Evolutionary conservation across 2,797 vertebrate genomes (phyloP).

Genomic region (Diceros bicornis): DNA sequence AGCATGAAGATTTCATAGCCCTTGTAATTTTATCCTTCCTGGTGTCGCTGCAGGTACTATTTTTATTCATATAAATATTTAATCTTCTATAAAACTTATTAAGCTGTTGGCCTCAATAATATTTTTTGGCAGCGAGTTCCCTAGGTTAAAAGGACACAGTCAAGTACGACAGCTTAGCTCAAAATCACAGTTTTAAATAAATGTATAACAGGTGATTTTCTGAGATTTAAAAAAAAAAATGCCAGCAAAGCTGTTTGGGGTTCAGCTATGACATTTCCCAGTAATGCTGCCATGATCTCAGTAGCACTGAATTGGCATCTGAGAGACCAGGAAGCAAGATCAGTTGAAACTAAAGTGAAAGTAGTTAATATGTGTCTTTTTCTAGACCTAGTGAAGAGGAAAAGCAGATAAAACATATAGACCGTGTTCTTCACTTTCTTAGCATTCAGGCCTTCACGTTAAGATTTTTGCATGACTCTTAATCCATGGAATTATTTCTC

Average conservation of each 20-base stretch:
- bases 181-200: slow-evolving; percentile 80
- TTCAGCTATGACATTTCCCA: slow-evolving; percentile 37
- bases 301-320: background rate
- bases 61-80: slow-evolving; percentile 87
- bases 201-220: slow-evolving; percentile 78
- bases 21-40: slow-evolving; percentile 85
- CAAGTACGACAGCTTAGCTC: slow-evolving; percentile 79
- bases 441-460: background rate
- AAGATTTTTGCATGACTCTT: background rate
- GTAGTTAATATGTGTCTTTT: background rate
- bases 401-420: slow-evolving; percentile 8
- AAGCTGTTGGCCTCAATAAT: slow-evolving; percentile 84
- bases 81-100: slow-evolving; percentile 87
- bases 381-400: background rate
- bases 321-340: slow-evolving; percentile 39
- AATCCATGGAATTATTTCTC: background rate
- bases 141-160: slow-evolving; percentile 83
- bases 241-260: slow-evolving; percentile 61
- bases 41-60: slow-evolving; percentile 84
- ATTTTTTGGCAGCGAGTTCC: slow-evolving; percentile 81
- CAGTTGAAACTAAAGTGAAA: background rate
- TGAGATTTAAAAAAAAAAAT: slow-evolving; percentile 71
- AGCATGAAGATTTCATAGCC: slow-evolving; percentile 85
- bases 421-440: background rate
- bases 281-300: background rate